Evolutionary conservation across 2,888 invertebrate genomes (phyloP), one percentile per base, ranked within the genome.

Genomic region (Polydrusus pterygomalis): DNA sequence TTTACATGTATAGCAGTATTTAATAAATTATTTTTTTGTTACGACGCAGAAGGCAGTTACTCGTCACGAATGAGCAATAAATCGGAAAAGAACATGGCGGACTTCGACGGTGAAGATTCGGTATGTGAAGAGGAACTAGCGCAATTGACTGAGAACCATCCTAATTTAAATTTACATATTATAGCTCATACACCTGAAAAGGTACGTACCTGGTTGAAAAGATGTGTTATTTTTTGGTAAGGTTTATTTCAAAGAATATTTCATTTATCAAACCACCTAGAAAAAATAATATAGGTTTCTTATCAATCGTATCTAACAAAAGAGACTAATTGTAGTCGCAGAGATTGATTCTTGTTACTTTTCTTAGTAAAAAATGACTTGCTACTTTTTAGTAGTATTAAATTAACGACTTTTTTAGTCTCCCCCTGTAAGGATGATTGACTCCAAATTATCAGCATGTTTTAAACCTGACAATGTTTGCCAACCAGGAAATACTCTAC

Each of bases 61-160:
- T 97, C 97, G n/a, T 97, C 97, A 0, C 92, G 95, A 40, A 93
- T 96, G 89, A 97, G 96, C 78, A 96, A 95, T 81, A 97, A 97
- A 88, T 97, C 97, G 1, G 97, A 97, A 83, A 96, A 97, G 81
- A 97, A 97, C 87, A 93, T 97, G 92, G 96, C 96, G 0, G 97
- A 97, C 87, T 95, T 97, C 83, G 97, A 97, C 83, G 97, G 97
- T 6, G 94, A 94, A 83, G 96, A 96, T 83, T 96, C 96, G 9
- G 95, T 93, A 0, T 95, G 96, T 84, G 96, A 96, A 84, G 96
- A 96, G 84, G 96, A 87, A 78, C 87, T 95, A 45, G 95, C 93
- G 0, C 91, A 95, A 81, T 89, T 96, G 56, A 93, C 94, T 0
- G 93, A 93, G 62, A 92, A 92, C 87, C 78, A 81, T 77, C 79